Conservation (phyloP, 1,140 invertebrate genomes). For the Meloidogyne hapla region DNA sequence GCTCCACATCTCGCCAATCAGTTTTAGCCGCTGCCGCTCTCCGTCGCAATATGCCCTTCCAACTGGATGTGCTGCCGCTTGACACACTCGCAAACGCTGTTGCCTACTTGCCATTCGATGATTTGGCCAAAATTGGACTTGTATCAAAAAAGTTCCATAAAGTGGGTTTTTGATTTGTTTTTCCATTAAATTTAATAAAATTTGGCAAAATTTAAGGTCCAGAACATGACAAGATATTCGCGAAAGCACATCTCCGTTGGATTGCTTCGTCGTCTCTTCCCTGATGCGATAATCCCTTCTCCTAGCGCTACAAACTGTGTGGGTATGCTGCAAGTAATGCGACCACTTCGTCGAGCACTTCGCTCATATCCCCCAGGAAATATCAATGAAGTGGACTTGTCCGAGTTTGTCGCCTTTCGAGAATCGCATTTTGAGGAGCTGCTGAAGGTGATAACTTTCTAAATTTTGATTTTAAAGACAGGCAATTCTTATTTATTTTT, state of each 20-base stretch:
- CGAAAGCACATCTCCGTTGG: slow-evolving; percentile 20
- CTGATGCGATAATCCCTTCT: slow-evolving; percentile 7
- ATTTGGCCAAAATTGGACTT: slow-evolving; percentile 16
- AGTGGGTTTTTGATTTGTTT: background rate
- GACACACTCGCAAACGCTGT: slow-evolving; percentile 12
- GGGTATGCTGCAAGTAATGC: slow-evolving; percentile 15
- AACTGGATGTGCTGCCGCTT: slow-evolving; percentile 9
- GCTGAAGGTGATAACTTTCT: background rate
- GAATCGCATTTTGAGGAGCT: slow-evolving; percentile 23
- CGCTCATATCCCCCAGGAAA: slow-evolving; percentile 12
- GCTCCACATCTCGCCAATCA: background rate
- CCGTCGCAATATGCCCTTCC: slow-evolving; percentile 6
- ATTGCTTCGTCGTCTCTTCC: slow-evolving; percentile 20
- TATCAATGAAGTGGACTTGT: slow-evolving; percentile 24
- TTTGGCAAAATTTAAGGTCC: background rate
- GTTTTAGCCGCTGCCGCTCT: background rate
- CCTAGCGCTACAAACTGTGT: slow-evolving; percentile 7
- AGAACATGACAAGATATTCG: slow-evolving; percentile 17
- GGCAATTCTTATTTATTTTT: background rate
- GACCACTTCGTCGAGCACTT: slow-evolving; percentile 4
- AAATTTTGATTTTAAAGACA: too few relatives aligned
- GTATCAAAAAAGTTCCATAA: slow-evolving; percentile 19
- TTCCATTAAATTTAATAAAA: background rate
- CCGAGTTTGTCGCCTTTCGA: slow-evolving; percentile 15
- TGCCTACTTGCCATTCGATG: slow-evolving; percentile 19